Percentiles rank a stretch among this genome's conserved stretches.
phyloP scores from a whole-genome alignment of 1,140 invertebrate species.

The Drosophila melanica region DNA sequence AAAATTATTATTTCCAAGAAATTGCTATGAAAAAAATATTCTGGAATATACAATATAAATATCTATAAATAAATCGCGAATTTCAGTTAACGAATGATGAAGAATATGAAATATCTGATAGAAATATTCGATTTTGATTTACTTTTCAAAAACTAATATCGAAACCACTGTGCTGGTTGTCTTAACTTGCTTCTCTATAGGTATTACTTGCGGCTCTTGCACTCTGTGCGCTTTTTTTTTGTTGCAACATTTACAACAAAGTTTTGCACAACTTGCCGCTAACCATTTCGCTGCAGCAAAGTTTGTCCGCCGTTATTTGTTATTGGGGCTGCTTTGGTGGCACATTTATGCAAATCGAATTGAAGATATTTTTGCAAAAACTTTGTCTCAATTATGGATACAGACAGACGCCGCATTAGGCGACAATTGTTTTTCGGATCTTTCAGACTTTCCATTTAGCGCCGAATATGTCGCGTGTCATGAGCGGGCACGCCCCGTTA shows the following conservation, averaged over 20 bases:
- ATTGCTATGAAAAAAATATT: no score
- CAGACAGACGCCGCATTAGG: conserved; percentile 26
- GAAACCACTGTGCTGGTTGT: conserved; percentile 8
- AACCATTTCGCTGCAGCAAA: conserved; percentile 12
- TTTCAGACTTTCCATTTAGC: conserved; percentile 24
- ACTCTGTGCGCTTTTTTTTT: conserved; percentile 14
- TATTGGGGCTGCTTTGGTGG: conserved; percentile 7
- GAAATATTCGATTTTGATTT: not conserved
- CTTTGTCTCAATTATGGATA: conserved; percentile 29
- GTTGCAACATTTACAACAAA: conserved; percentile 33
- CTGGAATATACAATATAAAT: no score
- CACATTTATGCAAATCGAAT: conserved; percentile 39
- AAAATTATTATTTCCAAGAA: no score
- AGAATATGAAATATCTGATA: no score
- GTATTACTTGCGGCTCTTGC: conserved; percentile 21
- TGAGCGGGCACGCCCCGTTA: conserved; percentile 22
- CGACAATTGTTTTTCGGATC: conserved; percentile 1
- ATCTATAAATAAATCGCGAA: no score
- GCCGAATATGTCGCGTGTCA: not conserved
- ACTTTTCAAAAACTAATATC: not conserved
- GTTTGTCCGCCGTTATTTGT: conserved; percentile 9
- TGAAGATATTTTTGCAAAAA: conserved; percentile 4
- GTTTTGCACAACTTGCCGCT: conserved; percentile 21
- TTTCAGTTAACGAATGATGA: no score
- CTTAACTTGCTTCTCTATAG: not conserved